Base-by-base conservation (phyloP, 2,113 vertebrate species). In the Struthidea cinerea region DNA sequence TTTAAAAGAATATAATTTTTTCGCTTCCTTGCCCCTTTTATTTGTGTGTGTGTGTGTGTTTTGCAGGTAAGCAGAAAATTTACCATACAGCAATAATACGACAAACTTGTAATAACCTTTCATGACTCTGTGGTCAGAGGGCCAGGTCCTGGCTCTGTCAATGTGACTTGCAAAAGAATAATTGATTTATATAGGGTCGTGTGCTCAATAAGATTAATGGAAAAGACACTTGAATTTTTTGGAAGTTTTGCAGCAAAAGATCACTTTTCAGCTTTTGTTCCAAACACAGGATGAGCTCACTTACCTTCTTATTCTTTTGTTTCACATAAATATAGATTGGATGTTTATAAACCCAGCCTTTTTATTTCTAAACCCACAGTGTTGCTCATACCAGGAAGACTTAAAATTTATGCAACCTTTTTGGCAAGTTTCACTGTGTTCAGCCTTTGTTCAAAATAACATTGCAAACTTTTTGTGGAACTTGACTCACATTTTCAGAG, bases 361-460 rank as follows among this genome's bases (percentile, higher is more conserved):
- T 92, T 93, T 73, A 86, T 88, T 94, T 92, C 77, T 88, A 73
- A 24, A 92, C 57, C n/a, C 44, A 89, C 14, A n/a, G 23, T 89
- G 28, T 74, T 81, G 41, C 49, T 88, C 55, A 57, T 67, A n/a
- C 33, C 28, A 91, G 59, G 42, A 68, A 30, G 30, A 93, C 86
- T 83, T 88, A 65, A 94, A 87, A 95, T 81, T 93, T 69, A 91
- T 64, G 65, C 33, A 77, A 56, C 12, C 14, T 90, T 70, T 87
- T 87, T 86, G 88, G 64, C 20, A 76, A 92, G 52, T 46, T 73
- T 61, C 61, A 74, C 24, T 20, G 23, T 63, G 23, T 52, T 95
- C 46, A 67, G 16, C 70, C 2, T 53, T 57, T 75, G 39, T 65
- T 89, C n/a, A 77, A n/a, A 70, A 67, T 37, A 57, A 28, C 4